Conservation (phyloP, 37 sponge, comb jelly and placozoan species). For the Oopsacas minuta region DNA sequence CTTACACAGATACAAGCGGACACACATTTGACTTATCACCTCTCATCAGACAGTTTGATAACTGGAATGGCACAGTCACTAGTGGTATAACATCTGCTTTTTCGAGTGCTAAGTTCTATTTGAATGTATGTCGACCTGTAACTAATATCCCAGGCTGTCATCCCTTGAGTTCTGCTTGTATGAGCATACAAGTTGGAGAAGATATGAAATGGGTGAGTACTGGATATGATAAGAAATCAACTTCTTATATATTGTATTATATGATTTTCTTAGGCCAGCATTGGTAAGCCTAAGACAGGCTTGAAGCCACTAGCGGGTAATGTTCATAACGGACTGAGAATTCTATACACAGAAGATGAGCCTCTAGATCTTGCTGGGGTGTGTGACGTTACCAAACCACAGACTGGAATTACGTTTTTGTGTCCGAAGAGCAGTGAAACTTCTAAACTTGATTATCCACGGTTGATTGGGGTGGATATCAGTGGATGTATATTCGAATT, state of each 20-base stretch:
- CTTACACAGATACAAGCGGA: neutral
- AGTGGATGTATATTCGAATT: neutral
- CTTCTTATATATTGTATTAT: neutral
- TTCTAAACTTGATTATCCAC: neutral
- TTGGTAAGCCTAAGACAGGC: neutral
- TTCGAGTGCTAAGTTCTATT: neutral
- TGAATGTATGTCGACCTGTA: neutral
- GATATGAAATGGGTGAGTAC: neutral
- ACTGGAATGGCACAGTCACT: neutral
- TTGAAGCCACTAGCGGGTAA: neutral
- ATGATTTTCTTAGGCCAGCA: neutral
- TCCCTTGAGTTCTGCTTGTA: slow-evolving; percentile 4
- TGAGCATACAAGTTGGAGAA: neutral
- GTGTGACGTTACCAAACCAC: neutral
- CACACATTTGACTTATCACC: slow-evolving; percentile 2
- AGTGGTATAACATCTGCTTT: neutral
- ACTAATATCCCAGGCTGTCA: neutral
- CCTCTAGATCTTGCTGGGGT: neutral
- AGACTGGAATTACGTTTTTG: neutral
- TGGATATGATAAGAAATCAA: neutral
- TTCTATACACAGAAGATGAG: slow-evolving; percentile 6
- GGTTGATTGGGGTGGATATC: neutral
- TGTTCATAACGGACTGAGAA: neutral
- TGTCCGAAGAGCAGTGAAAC: neutral
- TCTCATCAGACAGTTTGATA: slow-evolving; percentile 12